Evolutionary conservation across 1,140 invertebrate species (phyloP), one percentile per base, ranked within the genome.

Genomic region (Drosophila obscura): DNA sequence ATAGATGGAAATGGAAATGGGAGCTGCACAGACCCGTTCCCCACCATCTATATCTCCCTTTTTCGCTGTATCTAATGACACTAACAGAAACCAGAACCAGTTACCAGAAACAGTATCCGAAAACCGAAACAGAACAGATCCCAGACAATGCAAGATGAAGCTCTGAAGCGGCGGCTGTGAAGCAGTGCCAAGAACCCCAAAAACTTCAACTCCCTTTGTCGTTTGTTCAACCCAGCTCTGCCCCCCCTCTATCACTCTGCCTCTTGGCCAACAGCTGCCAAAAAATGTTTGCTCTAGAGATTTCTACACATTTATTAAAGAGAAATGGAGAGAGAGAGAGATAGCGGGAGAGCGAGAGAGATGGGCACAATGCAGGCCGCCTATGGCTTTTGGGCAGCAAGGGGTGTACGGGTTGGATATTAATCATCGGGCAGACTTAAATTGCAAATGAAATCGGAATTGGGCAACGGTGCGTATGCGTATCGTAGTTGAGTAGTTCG

Each of bases 291-390:
- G 68, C 68, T 71, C 53, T 71, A 45, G 53, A 58, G 67, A 69
- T 43, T 71, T 72, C 66, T 60, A 72, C 65, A 71, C 68, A 72
- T 76, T 75, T 76, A 76, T 76, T 76, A 76, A 75, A 75, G 74
- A 58, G 46, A 53, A 76, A 49, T 55, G 16, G 31, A 55, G 62
- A 8, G 50, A n/a, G n/a, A 4, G 31, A 35, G 13, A 15, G 26
- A n/a, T n/a, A n/a, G n/a, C n/a, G 35, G 9, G 31, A 35, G 16
- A 22, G 26, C 15, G 11, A 57, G 15, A 43, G 45, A 39, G 35
- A 39, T 39, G 35, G 39, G 35, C 24, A 13, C 31, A 69, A 43
- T 71, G 66, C 68, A 69, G 64, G 11, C 16, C 56, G 71, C 60
- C 56, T 74, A 71, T 69, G 67, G 69, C 67, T 39, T 35, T 13